Base-by-base conservation (phyloP, 2,888 invertebrate species). In the Frankliniella fusca region DNA sequence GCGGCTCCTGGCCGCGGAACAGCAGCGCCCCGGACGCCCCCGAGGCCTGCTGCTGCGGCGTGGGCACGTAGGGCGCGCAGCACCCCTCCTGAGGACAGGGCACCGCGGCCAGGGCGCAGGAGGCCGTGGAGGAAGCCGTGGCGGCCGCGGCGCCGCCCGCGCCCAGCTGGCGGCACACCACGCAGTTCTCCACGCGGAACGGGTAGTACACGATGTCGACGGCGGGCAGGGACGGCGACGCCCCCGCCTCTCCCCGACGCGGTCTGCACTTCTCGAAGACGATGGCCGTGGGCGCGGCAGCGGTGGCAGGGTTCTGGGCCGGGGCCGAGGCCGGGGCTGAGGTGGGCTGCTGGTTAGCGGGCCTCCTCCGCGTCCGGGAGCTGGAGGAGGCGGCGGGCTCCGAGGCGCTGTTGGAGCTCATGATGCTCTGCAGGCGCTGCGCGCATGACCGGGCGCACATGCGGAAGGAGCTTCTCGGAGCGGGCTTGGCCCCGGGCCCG, bases 141-240 rank as follows among this genome's bases (percentile, higher is more conserved):
- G 70, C 12, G 11, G 23, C 27, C 8, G 70, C 8, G 27, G 70
- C 70, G 70, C 23, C 23, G 5, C 23, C 23, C 23, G 70, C 70
- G 12, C 70, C 70, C 23, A 76, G 70, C 70, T 76, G 70, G 11
- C 70, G 70, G 70, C 70, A 76, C 27, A 76, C 70, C 70, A 76
- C 70, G 70, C 70, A 76, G 70, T 76, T 76, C 27, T 76, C 70
- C 27, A 76, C 70, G 23, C 70, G 70, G 70, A 76, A 76, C 12
- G 70, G 70, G 27, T 76, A 76, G 70, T 76, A 76, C 70, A 76
- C 70, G 70, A 76, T 76, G 70, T 76, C 70, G 23, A 76, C 70
- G 70, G 70, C 70, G 70, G 70, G 70, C 70, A 76, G 23, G 70
- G 70, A 76, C 23, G 70, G 70, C 12, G 70, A 76, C 70, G 70